A percentile compares a stretch with the other conserved stretches of the same genome.
Evolutionary conservation across 1,140 invertebrate species (phyloP).

Genomic region (Chironomus striatipennis): DNA sequence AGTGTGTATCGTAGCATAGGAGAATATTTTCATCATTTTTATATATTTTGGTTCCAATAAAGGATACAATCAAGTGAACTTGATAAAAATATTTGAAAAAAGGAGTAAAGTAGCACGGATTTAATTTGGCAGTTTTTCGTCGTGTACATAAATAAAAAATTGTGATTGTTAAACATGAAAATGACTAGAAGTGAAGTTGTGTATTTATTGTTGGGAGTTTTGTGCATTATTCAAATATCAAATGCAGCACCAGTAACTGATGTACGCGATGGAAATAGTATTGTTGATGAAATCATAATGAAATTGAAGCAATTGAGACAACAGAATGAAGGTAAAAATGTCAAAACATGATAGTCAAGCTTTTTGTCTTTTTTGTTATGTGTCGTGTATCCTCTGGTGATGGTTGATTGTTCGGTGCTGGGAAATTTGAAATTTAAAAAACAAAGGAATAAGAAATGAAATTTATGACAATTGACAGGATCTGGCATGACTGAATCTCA

Average conservation of each 20-base stretch:
- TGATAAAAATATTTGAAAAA: neutral
- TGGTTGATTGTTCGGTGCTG: neutral
- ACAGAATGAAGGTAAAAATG: neutral
- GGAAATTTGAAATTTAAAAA: neutral
- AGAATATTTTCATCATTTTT: neutral
- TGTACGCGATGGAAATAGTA: conserved; percentile 3
- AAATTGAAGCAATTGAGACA: neutral
- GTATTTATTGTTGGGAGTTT: neutral
- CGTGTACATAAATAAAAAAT: neutral
- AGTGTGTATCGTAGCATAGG: neutral
- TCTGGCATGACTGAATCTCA: neutral
- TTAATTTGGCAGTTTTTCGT: neutral
- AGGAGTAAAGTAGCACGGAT: neutral
- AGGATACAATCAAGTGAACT: neutral
- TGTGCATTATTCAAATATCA: neutral
- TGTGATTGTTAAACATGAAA: neutral
- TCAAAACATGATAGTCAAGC: neutral
- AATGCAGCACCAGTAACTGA: neutral
- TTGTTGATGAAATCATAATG: neutral
- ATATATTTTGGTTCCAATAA: too few relatives aligned
- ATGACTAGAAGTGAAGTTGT: conserved; percentile 17
- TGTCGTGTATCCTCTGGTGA: too few relatives aligned
- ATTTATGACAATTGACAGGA: neutral
- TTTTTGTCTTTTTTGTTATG: too few relatives aligned
- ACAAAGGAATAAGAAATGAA: neutral